phyloP scores from a whole-genome alignment of 2,888 invertebrate species.

The Yponomeuta plumbellus region DNA sequence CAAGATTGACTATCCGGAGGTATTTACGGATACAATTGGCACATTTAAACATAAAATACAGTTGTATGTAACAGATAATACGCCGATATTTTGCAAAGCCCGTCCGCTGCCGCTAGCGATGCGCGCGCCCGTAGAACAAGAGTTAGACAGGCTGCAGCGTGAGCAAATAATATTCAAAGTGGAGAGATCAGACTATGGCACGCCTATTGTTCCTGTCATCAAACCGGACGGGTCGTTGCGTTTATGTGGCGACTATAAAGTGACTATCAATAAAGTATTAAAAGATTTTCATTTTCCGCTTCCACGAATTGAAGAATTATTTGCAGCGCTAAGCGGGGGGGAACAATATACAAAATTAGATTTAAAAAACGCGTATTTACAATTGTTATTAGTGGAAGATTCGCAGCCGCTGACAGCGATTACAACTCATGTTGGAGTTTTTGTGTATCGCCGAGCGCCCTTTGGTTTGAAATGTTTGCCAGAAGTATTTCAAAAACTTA shows the following conservation, averaged over 20 bases:
- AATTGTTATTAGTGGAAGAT: conserved; percentile 21
- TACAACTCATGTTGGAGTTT: conserved; percentile 26
- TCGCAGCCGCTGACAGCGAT: conserved; percentile 28
- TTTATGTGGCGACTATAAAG: conserved; percentile 31
- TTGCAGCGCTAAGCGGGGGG: conserved; percentile 23
- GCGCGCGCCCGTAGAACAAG: conserved; percentile 11
- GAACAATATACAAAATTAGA: conserved; percentile 28
- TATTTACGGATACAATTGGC: conserved; percentile 21
- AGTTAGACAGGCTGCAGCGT: conserved; percentile 1
- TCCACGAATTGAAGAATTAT: conserved; percentile 26
- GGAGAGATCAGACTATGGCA: conserved; percentile 14
- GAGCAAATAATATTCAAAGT: conserved; percentile 5
- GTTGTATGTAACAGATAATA: conserved; percentile 1
- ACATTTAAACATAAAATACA: conserved; percentile 18
- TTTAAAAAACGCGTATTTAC: conserved; percentile 27
- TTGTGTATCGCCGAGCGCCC: conserved; percentile 24
- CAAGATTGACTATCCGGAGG: conserved; percentile 21
- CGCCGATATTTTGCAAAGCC: conserved; percentile 17
- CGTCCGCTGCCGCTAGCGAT: conserved; percentile 11
- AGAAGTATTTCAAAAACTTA: conserved; percentile 32
- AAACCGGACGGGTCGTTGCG: conserved; percentile 6
- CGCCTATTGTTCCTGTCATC: conserved; percentile 6
- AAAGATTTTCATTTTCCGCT: conserved; percentile 26
- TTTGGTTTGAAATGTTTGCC: conserved; percentile 25
- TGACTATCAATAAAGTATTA: conserved; percentile 27